Evolutionary conservation across 1,140 invertebrate species (phyloP).

Genomic region (Zophobas morio): DNA sequence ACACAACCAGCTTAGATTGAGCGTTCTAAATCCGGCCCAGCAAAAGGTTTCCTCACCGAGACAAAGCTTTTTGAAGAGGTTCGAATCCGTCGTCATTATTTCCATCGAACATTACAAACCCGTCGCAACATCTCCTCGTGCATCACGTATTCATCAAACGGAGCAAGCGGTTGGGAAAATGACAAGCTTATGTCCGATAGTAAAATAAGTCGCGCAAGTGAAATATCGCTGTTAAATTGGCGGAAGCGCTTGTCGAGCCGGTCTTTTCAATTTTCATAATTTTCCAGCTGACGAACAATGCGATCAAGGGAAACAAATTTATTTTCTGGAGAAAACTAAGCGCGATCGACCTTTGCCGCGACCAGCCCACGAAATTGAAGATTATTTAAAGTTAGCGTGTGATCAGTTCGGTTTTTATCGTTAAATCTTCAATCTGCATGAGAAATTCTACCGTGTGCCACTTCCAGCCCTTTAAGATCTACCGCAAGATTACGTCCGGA

Average conservation of each 20-base stretch:
- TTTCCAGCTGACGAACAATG: constrained; percentile 53
- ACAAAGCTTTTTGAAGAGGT: constrained; percentile 20
- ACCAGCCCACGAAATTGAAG: constrained; percentile 41
- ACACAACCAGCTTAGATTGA: constrained; percentile 15
- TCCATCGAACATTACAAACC: constrained; percentile 1
- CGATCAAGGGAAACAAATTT: constrained; percentile 54
- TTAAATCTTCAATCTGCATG: constrained; percentile 58
- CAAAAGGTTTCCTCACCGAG: constrained; percentile 23
- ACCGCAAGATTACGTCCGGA: constrained; percentile 49
- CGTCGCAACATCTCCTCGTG: background rate
- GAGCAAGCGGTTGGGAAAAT: constrained; percentile 55
- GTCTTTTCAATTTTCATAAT: constrained; percentile 61
- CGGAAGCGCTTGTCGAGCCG: constrained; percentile 51
- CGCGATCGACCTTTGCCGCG: constrained; percentile 37
- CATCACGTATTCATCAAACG: constrained; percentile 24
- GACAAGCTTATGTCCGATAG: constrained; percentile 59
- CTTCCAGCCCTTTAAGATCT: constrained; percentile 50
- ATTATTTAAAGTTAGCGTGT: constrained; percentile 50
- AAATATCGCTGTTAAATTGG: constrained; percentile 62
- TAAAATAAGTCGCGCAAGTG: constrained; percentile 56
- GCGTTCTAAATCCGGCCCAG: constrained; percentile 28
- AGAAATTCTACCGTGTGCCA: constrained; percentile 50
- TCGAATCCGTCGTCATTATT: constrained; percentile 37
- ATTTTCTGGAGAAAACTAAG: constrained; percentile 40
- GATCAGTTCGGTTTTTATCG: constrained; percentile 48